Base-by-base conservation (phyloP, 2,888 invertebrate species). In the Busseola fusca region DNA sequence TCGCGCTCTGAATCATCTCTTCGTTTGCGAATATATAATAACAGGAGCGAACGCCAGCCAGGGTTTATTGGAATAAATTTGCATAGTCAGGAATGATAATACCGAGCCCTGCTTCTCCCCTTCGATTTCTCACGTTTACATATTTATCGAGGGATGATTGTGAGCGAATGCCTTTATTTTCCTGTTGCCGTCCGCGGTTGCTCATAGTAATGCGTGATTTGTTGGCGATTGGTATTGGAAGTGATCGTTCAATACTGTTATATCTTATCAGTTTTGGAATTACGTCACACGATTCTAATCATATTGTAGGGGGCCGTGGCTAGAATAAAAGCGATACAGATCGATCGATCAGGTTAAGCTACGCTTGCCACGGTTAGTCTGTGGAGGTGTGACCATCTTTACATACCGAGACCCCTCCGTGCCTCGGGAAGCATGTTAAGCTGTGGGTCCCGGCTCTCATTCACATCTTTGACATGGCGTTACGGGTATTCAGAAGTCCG, bases 11-110 rank as follows among this genome's bases (percentile, higher is more conserved):
- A 93, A 95, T 95, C 94, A 95, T 95, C 95, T 94, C 93, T 93
- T 93, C 94, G 94, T 94, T 95, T 94, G 92, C 93, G 95, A 94
- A 95, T 95, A 94, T 94, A 95, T 95, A 94, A 95, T 95, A 95
- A 94, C 93, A 93, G 90, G 89, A 90, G 90, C 90, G 91, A 87
- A 88, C 87, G 90, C 88, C 89, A 90, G 90, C 90, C 79, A 89
- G 87, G 91, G 93, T 94, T 95, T 95, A 95, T 95, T 95, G 95
- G 94, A 95, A 95, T 95, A 95, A 94, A 95, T 95, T 95, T 95
- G 94, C 95, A 95, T 95, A 92, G 90, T 89, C 87, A 91, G 89
- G 89, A 90, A 92, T 93, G 92, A 93, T 94, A 93, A 93, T 93
- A 92, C 86, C 88, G 86, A 82, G 84, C 71, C 86, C 84, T 88